These are phyloP conservation scores for Dromius quadrimaculatus DNA, from an alignment of 2,888 invertebrate genomes.

Conservation along the genomic window DNA sequence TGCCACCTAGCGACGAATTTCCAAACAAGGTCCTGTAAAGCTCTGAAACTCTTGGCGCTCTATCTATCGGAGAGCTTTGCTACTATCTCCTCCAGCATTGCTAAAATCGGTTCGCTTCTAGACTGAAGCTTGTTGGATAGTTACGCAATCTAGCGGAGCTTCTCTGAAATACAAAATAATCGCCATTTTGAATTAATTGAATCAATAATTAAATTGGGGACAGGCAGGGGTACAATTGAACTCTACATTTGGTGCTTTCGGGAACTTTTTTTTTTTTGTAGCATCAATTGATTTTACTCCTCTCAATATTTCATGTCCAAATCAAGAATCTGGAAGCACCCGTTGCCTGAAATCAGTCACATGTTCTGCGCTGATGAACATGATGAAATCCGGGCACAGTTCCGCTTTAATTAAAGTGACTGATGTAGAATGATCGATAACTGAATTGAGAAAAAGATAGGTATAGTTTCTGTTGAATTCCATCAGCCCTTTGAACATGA, in stretches of 20 bases:
- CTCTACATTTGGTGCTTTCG: not conserved
- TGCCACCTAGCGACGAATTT: conserved; percentile 2
- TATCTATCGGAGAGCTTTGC: conserved; percentile 6
- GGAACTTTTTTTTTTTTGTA: too few relatives aligned
- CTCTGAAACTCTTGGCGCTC: not conserved
- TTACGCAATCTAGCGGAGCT: conserved; percentile 15
- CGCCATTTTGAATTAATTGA: conserved; percentile 36
- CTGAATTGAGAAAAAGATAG: conserved; percentile 44
- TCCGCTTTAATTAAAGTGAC: conserved; percentile 43
- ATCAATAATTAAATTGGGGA: too few relatives aligned
- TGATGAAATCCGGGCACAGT: conserved; percentile 1
- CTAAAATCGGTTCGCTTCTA: not conserved
- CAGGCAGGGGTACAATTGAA: too few relatives aligned
- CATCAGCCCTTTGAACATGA: too few relatives aligned
- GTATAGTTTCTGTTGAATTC: too few relatives aligned
- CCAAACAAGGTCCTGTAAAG: conserved; percentile 5
- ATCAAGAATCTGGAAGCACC: too few relatives aligned
- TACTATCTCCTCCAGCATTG: conserved; percentile 5
- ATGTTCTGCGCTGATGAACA: conserved; percentile 1
- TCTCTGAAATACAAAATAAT: not conserved
- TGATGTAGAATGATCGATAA: conserved; percentile 47
- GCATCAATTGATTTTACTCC: too few relatives aligned
- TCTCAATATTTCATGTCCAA: too few relatives aligned
- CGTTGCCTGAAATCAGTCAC: too few relatives aligned
- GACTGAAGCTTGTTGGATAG: not conserved